A percentile compares a stretch with the other conserved stretches of the same genome.
Evolutionary conservation across 2,113 vertebrate species (phyloP).

Genomic region (Saccopteryx leptura): DNA sequence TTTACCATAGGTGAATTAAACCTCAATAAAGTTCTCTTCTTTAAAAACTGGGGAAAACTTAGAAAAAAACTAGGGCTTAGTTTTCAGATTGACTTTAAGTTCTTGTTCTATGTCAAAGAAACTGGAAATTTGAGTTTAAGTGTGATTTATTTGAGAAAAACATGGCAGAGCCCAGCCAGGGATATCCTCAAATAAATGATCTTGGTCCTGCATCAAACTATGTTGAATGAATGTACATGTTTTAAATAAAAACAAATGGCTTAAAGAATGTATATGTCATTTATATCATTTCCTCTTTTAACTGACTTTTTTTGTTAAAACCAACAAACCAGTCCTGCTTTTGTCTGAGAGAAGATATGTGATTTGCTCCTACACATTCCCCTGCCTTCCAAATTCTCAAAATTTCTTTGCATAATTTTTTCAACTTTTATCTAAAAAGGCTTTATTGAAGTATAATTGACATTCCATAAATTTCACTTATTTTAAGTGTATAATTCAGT

Average conservation of each 20-base stretch:
- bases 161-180: not conserved
- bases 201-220: not conserved
- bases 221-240: not conserved
- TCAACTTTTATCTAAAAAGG: not conserved
- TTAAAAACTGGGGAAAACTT: not conserved
- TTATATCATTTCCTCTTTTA: slow-evolving; percentile 47
- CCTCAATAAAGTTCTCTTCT: not conserved
- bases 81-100: not conserved
- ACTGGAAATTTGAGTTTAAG: not conserved
- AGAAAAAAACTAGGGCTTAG: not conserved
- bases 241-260: slow-evolving; percentile 14
- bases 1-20: not conserved
- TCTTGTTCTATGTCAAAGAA: not conserved
- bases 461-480: not conserved
- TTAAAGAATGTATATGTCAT: not conserved
- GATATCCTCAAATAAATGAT: not conserved
- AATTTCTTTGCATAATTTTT: not conserved
- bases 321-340: not conserved
- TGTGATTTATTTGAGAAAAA: not conserved
- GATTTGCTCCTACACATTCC: not conserved
- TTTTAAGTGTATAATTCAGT: not conserved
- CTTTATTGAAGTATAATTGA: not conserved
- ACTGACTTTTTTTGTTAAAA: not conserved
- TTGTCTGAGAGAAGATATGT: not conserved
- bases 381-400: not conserved